These are phyloP conservation scores for Scomber scombrus DNA, from an alignment of 2,113 vertebrate genomes.

Conservation along the genomic window DNA sequence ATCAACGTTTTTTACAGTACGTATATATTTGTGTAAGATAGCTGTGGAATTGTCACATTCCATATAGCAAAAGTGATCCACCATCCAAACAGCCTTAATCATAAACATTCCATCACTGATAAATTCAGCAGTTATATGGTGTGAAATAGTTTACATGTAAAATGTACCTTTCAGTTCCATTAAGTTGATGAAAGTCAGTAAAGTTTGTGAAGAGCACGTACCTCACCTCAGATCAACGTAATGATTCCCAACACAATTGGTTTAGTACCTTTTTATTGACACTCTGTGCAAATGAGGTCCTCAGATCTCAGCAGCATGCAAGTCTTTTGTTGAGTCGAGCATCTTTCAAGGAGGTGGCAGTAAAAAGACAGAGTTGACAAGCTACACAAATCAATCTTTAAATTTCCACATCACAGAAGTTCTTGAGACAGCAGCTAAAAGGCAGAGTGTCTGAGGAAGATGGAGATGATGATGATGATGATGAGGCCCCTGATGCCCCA, in stretches of 20 bases:
- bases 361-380: slow-evolving; percentile 55
- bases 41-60: background rate
- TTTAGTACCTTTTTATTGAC: slow-evolving; percentile 37
- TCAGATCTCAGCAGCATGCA: slow-evolving; percentile 16
- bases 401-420: slow-evolving; percentile 69
- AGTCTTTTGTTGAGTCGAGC: slow-evolving; percentile 38
- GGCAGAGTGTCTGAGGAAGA: slow-evolving; percentile 17
- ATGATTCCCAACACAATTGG: slow-evolving; percentile 1
- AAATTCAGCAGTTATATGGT: background rate
- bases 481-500: slow-evolving; percentile 22
- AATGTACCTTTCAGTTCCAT: background rate
- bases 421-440: slow-evolving; percentile 38
- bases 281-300: slow-evolving; percentile 64
- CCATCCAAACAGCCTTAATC: too few species aligned
- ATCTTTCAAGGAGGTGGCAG: slow-evolving; percentile 61
- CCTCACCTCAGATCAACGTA: background rate
- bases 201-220: background rate
- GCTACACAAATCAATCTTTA: slow-evolving; percentile 60
- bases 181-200: slow-evolving; percentile 1
- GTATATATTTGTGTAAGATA: background rate
- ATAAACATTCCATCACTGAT: too few species aligned
- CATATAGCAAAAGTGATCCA: background rate
- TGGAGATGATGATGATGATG: slow-evolving; percentile 19
- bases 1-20: too few species aligned
- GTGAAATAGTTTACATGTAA: background rate